These are phyloP conservation scores for Phasia obesa DNA, from an alignment of 2,888 invertebrate species.

Conservation along the genomic window DNA sequence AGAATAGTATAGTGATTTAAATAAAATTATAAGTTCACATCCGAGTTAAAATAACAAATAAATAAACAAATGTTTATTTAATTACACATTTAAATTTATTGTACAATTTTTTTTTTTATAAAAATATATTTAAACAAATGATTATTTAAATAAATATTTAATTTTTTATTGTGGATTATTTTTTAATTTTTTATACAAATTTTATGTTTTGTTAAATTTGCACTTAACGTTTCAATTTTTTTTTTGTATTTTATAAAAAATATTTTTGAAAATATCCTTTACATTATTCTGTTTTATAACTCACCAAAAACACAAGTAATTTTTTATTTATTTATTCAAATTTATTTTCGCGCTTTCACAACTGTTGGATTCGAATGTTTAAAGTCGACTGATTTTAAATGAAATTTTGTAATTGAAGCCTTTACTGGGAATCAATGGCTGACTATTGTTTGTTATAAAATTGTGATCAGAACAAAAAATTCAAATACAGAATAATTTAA, in stretches of 20 bases:
- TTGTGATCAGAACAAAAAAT: constrained; percentile 64
- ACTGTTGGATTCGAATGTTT: constrained; percentile 52
- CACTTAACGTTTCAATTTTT: background rate
- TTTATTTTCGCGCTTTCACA: constrained; percentile 50
- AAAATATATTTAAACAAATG: too few species aligned
- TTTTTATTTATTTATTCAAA: background rate
- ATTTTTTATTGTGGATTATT: too few species aligned
- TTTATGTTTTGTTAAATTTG: too few species aligned
- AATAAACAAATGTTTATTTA: too few species aligned
- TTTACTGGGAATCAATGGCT: constrained; percentile 64
- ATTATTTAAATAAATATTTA: too few species aligned
- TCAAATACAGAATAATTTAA: constrained; percentile 13
- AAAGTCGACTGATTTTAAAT: constrained; percentile 65
- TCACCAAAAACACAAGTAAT: constrained; percentile 57
- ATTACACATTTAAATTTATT: too few species aligned
- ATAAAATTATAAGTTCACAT: too few species aligned
- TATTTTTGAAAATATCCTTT: background rate
- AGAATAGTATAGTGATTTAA: too few species aligned
- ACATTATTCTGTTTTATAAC: constrained; percentile 39
- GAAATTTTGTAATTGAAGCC: constrained; percentile 53
- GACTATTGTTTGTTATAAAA: constrained; percentile 55
- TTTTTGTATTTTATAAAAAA: background rate
- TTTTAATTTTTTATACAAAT: too few species aligned
- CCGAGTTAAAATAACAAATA: too few species aligned
- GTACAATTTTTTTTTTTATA: too few species aligned